Evolutionary conservation across 2,888 invertebrate genomes (phyloP), one percentile per base, ranked within the genome.

Genomic region (Acanthoscelides obtectus): DNA sequence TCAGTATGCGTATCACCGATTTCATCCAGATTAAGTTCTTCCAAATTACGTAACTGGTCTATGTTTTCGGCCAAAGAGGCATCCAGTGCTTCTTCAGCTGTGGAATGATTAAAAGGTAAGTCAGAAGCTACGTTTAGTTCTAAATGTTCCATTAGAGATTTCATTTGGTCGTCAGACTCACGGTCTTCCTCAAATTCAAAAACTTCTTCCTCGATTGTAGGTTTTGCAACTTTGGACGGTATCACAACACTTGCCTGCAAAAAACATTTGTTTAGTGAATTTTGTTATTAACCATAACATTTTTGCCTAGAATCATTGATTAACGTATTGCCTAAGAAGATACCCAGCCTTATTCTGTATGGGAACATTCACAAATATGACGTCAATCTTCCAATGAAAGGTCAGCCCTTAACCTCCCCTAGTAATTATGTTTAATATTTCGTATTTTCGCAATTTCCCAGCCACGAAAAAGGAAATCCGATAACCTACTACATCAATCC

Each of bases 171-270:
- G 66, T 80, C 79, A 12, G 79, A 75, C 68, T 90, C 86, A 74
- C 93, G 92, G 27, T 88, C 88, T 79, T 95, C 95, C 79, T 95
- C 95, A 82, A 94, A 93, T 73, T 90, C 89, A 79, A 92, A 94
- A 65, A 94, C 89, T 75, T 90, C 90, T 77, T 84, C 77, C 2
- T 73, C 74, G 22, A 69, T 67, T 65, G 25, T 70, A n/a, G 72
- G 70, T 67, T 72, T 72, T 6, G 12, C 20, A 1, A n/a, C 66
- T 21, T 66, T 66, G 66, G 66, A 22, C 45, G 45, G 45, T 45
- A 45, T 12, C 45, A 45, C 45, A 45, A 6, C 12, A 12, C 12
- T 45, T 12, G 45, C 12, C 45, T 45, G 45, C 1, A 45, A 45
- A 4, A 6, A 45, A 45, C 17, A 25, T 25, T n/a, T 65, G 65